Conservation (phyloP, 2,113 vertebrate species). For the Callionymus lyra region DNA sequence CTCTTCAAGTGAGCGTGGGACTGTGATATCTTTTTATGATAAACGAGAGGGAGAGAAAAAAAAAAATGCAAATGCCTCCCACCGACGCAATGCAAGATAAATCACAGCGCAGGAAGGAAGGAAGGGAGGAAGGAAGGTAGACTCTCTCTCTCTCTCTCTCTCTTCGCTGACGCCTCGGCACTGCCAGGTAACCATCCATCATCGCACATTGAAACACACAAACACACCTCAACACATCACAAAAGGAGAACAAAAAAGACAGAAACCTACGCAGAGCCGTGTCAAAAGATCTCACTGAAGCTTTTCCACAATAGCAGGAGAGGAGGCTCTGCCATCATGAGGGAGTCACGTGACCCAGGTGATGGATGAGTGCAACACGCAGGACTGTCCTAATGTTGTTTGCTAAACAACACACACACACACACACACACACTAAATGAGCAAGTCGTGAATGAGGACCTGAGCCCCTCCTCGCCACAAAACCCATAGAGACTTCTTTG, state of each 20-base stretch:
- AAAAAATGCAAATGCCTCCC: constrained; percentile 66
- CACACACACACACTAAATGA: constrained; percentile 25
- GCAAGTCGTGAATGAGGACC: constrained; percentile 27
- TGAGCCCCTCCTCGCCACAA: constrained; percentile 3
- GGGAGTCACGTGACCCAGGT: constrained; percentile 9
- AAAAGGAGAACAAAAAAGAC: constrained; percentile 17
- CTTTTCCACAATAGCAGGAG: constrained; percentile 18
- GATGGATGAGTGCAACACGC: constrained; percentile 20
- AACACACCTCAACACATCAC: constrained; percentile 20
- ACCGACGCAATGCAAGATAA: constrained; percentile 62
- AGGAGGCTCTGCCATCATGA: constrained; percentile 18
- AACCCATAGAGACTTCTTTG: constrained; percentile 35
- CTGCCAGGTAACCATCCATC: constrained; percentile 39
- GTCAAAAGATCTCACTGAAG: constrained; percentile 28
- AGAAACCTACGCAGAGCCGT: constrained; percentile 28
- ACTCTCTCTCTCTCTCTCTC: constrained; percentile 2
- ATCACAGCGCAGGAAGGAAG: constrained; percentile 45
- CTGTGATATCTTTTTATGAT: constrained; percentile 69
- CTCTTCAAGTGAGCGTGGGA: constrained; percentile 65
- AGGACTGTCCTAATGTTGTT: constrained; percentile 39
- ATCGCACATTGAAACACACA: constrained; percentile 28
- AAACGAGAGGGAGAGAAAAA: constrained; percentile 57
- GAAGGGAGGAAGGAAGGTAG: constrained; percentile 10
- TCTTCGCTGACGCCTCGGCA: constrained; percentile 36
- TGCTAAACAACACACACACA: constrained; percentile 41